These are phyloP conservation scores for Acronicta aceris DNA, from an alignment of 2,888 invertebrate species.

Conservation along the genomic window DNA sequence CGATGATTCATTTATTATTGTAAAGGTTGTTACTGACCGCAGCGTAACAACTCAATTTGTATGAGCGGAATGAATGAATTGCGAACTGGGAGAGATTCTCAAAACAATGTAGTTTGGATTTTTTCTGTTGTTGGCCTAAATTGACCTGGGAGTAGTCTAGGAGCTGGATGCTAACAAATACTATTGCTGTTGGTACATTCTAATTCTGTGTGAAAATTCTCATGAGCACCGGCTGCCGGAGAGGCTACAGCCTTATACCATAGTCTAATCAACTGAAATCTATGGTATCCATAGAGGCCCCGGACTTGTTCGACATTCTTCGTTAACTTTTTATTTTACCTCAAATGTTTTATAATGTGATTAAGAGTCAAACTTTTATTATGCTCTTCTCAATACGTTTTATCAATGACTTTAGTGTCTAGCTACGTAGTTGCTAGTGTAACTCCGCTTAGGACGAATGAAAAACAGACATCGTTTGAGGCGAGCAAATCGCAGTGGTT, in stretches of 20 bases:
- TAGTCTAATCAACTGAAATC: no score
- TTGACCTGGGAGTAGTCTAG: constrained; percentile 6
- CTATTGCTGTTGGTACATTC: neutral
- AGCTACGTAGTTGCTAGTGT: no score
- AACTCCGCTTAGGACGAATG: no score
- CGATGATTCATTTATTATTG: constrained; percentile 59
- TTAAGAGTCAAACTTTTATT: no score
- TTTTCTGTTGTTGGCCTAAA: constrained; percentile 8
- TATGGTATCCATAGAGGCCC: no score
- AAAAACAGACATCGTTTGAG: no score
- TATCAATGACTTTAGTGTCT: no score
- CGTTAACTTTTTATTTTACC: no score
- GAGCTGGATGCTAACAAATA: neutral
- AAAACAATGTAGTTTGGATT: constrained; percentile 35
- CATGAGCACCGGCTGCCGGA: neutral
- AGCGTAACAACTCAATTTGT: constrained; percentile 57
- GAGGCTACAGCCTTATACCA: neutral
- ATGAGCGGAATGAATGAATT: constrained; percentile 53
- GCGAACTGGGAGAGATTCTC: constrained; percentile 27
- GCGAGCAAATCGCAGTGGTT: no score
- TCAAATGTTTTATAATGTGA: no score
- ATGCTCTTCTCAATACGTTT: no score
- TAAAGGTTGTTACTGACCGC: constrained; percentile 50
- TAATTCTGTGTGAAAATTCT: neutral
- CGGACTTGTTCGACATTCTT: no score